Conservation (phyloP, 1,140 invertebrate species). For the Ceratosolen fusciceps region DNA sequence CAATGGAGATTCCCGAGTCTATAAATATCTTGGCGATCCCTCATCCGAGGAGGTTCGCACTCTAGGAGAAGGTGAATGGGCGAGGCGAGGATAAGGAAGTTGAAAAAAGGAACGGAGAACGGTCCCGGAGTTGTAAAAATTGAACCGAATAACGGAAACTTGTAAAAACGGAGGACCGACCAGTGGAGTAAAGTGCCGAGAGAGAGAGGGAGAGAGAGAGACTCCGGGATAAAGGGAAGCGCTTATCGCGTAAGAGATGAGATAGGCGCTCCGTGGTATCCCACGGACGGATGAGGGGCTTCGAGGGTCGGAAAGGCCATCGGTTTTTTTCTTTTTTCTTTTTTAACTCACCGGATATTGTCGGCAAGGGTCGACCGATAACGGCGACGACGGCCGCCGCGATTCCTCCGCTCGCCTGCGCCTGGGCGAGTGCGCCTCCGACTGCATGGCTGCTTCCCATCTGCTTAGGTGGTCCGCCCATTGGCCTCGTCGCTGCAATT, state of each 20-base stretch:
- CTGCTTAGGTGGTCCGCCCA: slow-evolving; percentile 60
- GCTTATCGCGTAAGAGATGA: not conserved
- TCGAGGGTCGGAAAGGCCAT: no score
- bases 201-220: no score
- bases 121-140: not conserved
- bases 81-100: not conserved
- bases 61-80: not conserved
- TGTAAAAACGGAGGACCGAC: not conserved
- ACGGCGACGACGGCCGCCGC: slow-evolving; percentile 82
- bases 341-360: slow-evolving; percentile 72
- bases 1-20: not conserved
- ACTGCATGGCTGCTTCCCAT: slow-evolving; percentile 62
- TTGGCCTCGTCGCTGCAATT: slow-evolving; percentile 58
- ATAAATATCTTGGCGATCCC: not conserved
- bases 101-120: not conserved
- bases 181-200: no score
- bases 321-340: no score
- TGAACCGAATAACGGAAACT: no score
- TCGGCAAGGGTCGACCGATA: slow-evolving; percentile 79
- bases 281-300: no score
- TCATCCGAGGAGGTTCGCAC: not conserved
- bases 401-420: slow-evolving; percentile 75
- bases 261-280: no score
- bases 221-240: not conserved
- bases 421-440: slow-evolving; percentile 63